Evolutionary conservation across 1,140 invertebrate species (phyloP).

Genomic region (Zaprionus kolodkinae): DNA sequence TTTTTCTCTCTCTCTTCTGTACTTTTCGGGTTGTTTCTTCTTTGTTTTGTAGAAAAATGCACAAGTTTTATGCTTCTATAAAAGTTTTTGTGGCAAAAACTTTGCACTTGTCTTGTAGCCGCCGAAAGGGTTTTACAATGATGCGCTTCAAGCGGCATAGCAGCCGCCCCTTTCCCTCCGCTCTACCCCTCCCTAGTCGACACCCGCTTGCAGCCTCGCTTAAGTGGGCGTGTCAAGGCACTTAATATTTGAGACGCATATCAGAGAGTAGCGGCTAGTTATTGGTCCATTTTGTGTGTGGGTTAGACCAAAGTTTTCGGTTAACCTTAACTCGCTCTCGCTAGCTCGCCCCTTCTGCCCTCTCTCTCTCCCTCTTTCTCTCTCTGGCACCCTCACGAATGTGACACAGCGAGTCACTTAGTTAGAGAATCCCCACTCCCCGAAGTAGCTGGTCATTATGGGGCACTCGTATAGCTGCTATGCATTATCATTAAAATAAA

Average conservation of each 20-base stretch:
- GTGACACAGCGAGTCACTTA: constrained; percentile 36
- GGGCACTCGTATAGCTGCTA: constrained; percentile 55
- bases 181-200: neutral
- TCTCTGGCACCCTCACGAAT: neutral
- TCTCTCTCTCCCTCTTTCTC: too few species aligned
- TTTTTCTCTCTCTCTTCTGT: constrained; percentile 22
- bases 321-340: constrained; percentile 14
- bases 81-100: constrained; percentile 76
- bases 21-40: constrained; percentile 61
- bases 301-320: constrained; percentile 35
- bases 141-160: constrained; percentile 58
- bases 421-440: constrained; percentile 15
- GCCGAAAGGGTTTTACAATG: constrained; percentile 80
- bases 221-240: constrained; percentile 47
- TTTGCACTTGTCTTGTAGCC: constrained; percentile 77
- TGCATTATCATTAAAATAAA: constrained; percentile 84
- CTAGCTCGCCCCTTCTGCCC: neutral
- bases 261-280: constrained; percentile 53
- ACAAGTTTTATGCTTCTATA: constrained; percentile 78
- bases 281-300: constrained; percentile 41
- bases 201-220: constrained; percentile 1
- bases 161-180: neutral
- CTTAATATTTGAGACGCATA: constrained; percentile 73
- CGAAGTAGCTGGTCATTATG: constrained; percentile 18
- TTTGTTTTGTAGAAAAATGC: constrained; percentile 79